These are phyloP conservation scores for Trisateles emortualis DNA, from an alignment of 2,888 invertebrate genomes.

Conservation along the genomic window DNA sequence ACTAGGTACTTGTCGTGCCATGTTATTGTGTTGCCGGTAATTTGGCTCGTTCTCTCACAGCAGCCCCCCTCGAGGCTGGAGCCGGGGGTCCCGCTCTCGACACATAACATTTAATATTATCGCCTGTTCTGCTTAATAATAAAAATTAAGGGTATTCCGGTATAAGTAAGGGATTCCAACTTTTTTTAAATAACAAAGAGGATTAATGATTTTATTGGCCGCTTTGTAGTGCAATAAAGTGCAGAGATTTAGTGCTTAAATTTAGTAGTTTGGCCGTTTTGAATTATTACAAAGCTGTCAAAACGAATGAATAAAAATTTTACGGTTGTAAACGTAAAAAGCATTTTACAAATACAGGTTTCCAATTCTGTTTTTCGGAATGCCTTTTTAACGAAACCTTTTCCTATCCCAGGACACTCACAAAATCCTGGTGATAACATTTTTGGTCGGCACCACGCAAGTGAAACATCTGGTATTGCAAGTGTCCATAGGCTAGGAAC, in stretches of 20 bases:
- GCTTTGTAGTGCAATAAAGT: slow-evolving; percentile 21
- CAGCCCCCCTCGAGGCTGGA: slow-evolving; percentile 6
- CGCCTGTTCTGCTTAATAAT: slow-evolving; percentile 38
- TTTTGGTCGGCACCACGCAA: no score
- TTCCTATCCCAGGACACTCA: no score
- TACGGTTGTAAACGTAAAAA: slow-evolving; percentile 1
- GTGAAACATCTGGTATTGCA: no score
- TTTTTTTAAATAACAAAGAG: slow-evolving; percentile 32
- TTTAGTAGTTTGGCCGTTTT: slow-evolving; percentile 10
- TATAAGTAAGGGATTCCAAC: slow-evolving; percentile 33
- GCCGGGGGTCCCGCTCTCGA: slow-evolving; percentile 16
- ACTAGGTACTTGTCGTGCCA: slow-evolving; percentile 11
- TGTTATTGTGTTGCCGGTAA: slow-evolving; percentile 37
- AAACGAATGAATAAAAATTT: slow-evolving; percentile 5
- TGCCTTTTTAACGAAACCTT: no score
- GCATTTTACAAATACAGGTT: slow-evolving; percentile 1
- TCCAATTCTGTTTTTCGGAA: no score
- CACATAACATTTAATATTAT: slow-evolving; percentile 42
- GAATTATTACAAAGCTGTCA: slow-evolving; percentile 7
- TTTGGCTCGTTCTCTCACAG: slow-evolving; percentile 30
- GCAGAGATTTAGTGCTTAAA: slow-evolving; percentile 7
- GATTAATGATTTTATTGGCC: slow-evolving; percentile 16
- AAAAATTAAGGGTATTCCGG: slow-evolving; percentile 45
- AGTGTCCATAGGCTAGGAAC: no score
- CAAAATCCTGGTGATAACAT: no score